phyloP scores from a whole-genome alignment of 2,797 vertebrate genomes.

The Hipposideros larvatus region DNA sequence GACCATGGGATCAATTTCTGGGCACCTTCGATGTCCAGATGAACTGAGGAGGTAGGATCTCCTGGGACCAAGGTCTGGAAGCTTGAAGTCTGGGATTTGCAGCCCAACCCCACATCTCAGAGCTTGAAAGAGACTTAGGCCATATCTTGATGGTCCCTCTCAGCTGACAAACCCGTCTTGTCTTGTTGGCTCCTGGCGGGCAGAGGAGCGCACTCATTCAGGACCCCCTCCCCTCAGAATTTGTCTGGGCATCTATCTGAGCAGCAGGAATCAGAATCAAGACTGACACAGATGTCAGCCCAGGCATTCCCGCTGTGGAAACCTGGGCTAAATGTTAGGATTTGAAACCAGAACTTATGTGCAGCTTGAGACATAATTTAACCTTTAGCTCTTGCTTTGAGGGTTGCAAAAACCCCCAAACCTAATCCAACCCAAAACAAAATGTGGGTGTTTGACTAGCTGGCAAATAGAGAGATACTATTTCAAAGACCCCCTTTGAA shows the following conservation, averaged over 20 bases:
- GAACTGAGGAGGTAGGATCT: background rate
- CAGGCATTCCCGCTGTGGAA: slow-evolving; percentile 1
- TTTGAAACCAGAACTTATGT: background rate
- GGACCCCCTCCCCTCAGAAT: background rate
- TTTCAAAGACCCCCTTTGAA: slow-evolving; percentile 58
- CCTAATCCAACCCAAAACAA: slow-evolving; percentile 36
- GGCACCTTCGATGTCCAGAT: background rate
- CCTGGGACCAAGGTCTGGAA: background rate
- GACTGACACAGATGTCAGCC: background rate
- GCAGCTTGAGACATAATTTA: slow-evolving; percentile 41
- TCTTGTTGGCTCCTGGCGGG: background rate
- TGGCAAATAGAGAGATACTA: background rate
- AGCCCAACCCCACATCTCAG: background rate
- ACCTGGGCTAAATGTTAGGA: background rate
- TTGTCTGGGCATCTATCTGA: background rate
- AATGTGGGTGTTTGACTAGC: background rate
- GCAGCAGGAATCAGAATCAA: background rate
- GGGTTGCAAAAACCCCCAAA: background rate
- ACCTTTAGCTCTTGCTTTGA: slow-evolving; percentile 24
- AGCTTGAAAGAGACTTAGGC: background rate
- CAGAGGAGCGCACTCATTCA: background rate
- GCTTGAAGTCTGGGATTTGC: background rate
- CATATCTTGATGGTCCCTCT: background rate
- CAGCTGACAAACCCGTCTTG: background rate
- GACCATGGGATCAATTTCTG: background rate